These are phyloP conservation scores for Armadillidium nasatum DNA, from an alignment of 1,140 invertebrate genomes.

Conservation along the genomic window DNA sequence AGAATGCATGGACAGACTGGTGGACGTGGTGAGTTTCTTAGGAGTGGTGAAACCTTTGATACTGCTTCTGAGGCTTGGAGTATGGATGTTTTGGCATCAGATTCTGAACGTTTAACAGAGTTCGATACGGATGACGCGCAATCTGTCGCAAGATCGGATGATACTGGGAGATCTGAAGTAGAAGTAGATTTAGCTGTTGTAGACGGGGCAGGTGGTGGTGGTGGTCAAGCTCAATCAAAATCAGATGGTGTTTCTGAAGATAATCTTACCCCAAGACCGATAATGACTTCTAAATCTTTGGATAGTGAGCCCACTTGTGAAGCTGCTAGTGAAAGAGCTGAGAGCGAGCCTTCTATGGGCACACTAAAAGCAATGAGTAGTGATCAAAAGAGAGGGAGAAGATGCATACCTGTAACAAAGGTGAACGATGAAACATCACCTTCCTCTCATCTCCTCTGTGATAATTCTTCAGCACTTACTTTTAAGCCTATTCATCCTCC, in stretches of 20 bases:
- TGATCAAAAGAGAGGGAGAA: not conserved
- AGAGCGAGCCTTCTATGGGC: slow-evolving; percentile 27
- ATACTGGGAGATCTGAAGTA: slow-evolving; percentile 63
- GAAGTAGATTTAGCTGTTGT: slow-evolving; percentile 52
- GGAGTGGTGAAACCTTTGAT: slow-evolving; percentile 66
- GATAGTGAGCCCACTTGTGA: slow-evolving; percentile 40
- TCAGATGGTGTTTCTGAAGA: slow-evolving; percentile 29
- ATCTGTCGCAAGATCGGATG: slow-evolving; percentile 70
- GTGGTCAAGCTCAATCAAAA: slow-evolving; percentile 33
- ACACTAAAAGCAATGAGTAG: slow-evolving; percentile 10
- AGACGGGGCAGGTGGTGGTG: too few relatives aligned
- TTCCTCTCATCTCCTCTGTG: not conserved
- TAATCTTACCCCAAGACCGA: slow-evolving; percentile 32
- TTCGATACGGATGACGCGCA: slow-evolving; percentile 74
- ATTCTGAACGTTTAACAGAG: slow-evolving; percentile 86
- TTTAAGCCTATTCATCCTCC: not conserved
- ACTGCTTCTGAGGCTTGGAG: slow-evolving; percentile 95
- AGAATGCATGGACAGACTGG: slow-evolving; percentile 8
- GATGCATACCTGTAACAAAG: not conserved
- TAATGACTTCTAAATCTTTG: slow-evolving; percentile 30
- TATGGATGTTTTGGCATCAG: slow-evolving; percentile 90
- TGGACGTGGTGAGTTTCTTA: slow-evolving; percentile 35
- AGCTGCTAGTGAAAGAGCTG: slow-evolving; percentile 41
- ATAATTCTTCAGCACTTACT: not conserved
- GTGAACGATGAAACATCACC: not conserved